Base-by-base conservation (phyloP, 2,797 vertebrate genomes). In the Cyprinodon diabolis region DNA sequence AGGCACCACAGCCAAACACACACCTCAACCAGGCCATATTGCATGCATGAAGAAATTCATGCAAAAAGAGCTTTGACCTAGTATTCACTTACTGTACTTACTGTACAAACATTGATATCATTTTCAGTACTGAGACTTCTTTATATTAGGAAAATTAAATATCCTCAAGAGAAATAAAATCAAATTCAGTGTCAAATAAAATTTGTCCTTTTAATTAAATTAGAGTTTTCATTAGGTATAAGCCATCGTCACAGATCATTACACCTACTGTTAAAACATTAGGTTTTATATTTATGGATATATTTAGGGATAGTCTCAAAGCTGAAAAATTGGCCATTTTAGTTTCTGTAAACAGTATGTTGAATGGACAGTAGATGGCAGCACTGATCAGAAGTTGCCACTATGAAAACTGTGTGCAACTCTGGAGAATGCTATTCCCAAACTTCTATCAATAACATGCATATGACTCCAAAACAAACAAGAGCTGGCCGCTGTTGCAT, bases 381-480 rank as follows among this genome's bases (percentile, higher is more conserved):
- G 84, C 85, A 90, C 71, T 71, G 84, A 57, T 81, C 83, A 81
- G 69, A 37, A 23, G 37, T 65, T 65, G 63, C 25, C 6, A 7
- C 11, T 3, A 8, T 0, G 14, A 72, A 30, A 11, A 5, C 37
- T 35, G n/a, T 11, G 19, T n/a, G 55, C 62, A 63, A 70, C 54
- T 43, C 45, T 21, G 69, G 3, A 7, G 25, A 49, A 21, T 21
- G 30, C 30, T 30, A 37, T 3, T 0, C 13, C 55, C 35, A 9
- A 45, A 48, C 74, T 82, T 73, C 85, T 81, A 78, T 74, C 68
- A 83, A 69, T 57, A 56, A 15, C n/a, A 52, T 25, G 21, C 79
- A 71, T 68, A 47, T 74, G 62, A 84, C 68, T 66, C 68, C 72
- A 77, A 77, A 89, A 87, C 80, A 89, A 89, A 90, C 84, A 86